phyloP scores from a whole-genome alignment of 1,140 invertebrate genomes.

The Micrasema longulum region DNA sequence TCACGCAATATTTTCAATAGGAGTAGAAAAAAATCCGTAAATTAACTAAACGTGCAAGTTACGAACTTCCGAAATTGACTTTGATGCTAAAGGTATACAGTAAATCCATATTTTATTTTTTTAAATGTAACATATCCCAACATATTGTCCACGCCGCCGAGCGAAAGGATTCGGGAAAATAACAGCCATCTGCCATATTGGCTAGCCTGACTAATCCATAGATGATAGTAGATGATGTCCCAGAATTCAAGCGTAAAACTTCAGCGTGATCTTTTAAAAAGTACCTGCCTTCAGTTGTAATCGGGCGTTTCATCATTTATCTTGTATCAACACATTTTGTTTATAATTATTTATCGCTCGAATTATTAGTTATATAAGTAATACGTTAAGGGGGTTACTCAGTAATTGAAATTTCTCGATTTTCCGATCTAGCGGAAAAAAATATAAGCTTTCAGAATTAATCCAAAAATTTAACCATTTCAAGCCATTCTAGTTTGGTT shows the following conservation, averaged over 20 bases:
- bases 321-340: too few relatives aligned
- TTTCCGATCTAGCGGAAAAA: too few relatives aligned
- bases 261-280: background rate
- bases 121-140: slow-evolving; percentile 15
- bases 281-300: background rate
- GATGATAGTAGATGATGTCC: slow-evolving; percentile 1
- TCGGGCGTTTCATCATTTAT: too few relatives aligned
- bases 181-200: slow-evolving; percentile 40
- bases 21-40: slow-evolving; percentile 23
- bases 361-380: too few relatives aligned
- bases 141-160: slow-evolving; percentile 41
- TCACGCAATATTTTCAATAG: slow-evolving; percentile 34
- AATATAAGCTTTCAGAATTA: too few relatives aligned
- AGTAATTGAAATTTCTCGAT: too few relatives aligned
- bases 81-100: slow-evolving; percentile 20
- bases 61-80: slow-evolving; percentile 6
- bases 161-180: slow-evolving; percentile 42
- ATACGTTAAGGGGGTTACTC: too few relatives aligned
- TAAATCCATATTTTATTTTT: slow-evolving; percentile 21
- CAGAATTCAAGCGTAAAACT: background rate
- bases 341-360: too few relatives aligned
- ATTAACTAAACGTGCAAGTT: background rate
- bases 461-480: too few relatives aligned
- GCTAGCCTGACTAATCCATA: slow-evolving; percentile 38
- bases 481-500: too few relatives aligned